A percentile compares a stretch with the other conserved stretches of the same genome.
These are phyloP conservation scores for Cryptotermes secundus DNA, from an alignment of 1,140 invertebrate genomes.

Conservation along the genomic window DNA sequence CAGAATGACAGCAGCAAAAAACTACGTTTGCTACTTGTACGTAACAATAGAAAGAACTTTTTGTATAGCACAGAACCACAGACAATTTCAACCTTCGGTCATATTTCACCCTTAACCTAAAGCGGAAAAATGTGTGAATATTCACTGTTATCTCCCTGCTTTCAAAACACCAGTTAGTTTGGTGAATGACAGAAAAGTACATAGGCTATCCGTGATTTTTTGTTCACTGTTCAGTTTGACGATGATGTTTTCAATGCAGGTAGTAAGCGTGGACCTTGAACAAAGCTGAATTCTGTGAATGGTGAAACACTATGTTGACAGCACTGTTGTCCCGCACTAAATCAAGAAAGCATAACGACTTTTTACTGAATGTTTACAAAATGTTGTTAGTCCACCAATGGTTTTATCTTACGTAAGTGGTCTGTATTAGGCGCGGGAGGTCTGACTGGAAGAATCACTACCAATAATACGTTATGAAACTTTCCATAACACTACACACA, in stretches of 20 bases:
- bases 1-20: neutral
- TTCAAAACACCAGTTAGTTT: neutral
- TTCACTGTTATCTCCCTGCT: neutral
- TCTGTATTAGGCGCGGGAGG: too few relatives aligned
- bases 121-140: neutral
- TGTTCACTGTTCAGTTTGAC: neutral
- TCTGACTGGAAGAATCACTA: neutral
- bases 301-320: neutral
- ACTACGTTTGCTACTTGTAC: neutral
- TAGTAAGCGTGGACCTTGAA: neutral
- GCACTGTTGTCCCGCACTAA: neutral
- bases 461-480: neutral
- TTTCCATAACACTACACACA: neutral
- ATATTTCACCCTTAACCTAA: neutral
- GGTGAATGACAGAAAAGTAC: too few relatives aligned
- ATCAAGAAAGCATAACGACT: neutral
- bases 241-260: slow-evolving; percentile 7
- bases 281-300: neutral
- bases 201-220: too few relatives aligned
- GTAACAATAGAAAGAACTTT: neutral
- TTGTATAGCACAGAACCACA: neutral
- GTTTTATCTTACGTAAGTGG: neutral
- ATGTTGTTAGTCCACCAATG: neutral
- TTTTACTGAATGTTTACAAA: neutral
- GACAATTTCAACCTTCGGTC: neutral